Percentiles rank a stretch among this genome's conserved stretches.
Evolutionary conservation across 2,113 vertebrate species (phyloP).

Genomic region (Bothrops jararaca): DNA sequence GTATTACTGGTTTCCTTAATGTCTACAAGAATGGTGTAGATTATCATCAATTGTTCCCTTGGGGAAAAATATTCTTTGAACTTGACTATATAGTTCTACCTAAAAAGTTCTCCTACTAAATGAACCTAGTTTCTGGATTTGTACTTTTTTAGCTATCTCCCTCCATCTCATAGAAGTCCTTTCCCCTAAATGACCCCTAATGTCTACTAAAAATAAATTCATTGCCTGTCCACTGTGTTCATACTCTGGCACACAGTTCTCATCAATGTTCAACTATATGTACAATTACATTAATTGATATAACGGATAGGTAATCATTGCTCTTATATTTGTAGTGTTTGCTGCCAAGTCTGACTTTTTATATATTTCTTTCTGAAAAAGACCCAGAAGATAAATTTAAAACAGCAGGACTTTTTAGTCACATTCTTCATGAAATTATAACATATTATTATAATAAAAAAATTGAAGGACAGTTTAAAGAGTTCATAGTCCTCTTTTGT

Average conservation of each 20-base stretch:
- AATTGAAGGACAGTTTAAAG: slow-evolving; percentile 48
- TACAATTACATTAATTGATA: slow-evolving; percentile 9
- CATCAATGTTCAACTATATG: slow-evolving; percentile 19
- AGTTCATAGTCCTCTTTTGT: slow-evolving; percentile 21
- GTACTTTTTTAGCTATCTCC: background rate
- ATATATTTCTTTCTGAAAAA: slow-evolving; percentile 5
- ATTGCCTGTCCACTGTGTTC: background rate
- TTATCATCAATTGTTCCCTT: background rate
- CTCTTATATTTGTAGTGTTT: slow-evolving; percentile 23
- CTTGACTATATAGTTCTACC: background rate
- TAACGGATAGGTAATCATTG: slow-evolving; percentile 34
- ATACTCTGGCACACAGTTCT: background rate
- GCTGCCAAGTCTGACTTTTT: slow-evolving; percentile 36
- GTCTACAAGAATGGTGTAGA: background rate
- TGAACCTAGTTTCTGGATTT: background rate
- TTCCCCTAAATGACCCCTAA: background rate
- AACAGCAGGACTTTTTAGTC: background rate
- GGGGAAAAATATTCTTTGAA: background rate
- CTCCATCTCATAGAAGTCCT: background rate
- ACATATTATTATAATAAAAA: slow-evolving; percentile 34
- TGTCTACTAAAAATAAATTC: slow-evolving; percentile 21
- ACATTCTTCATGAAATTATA: slow-evolving; percentile 23
- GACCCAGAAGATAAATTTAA: background rate
- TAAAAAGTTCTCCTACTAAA: background rate
- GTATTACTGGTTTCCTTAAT: background rate